Percentiles rank a stretch among this genome's conserved stretches.
Evolutionary conservation across 2,797 vertebrate species (phyloP).

Genomic region (Rhyacichthys aspro): DNA sequence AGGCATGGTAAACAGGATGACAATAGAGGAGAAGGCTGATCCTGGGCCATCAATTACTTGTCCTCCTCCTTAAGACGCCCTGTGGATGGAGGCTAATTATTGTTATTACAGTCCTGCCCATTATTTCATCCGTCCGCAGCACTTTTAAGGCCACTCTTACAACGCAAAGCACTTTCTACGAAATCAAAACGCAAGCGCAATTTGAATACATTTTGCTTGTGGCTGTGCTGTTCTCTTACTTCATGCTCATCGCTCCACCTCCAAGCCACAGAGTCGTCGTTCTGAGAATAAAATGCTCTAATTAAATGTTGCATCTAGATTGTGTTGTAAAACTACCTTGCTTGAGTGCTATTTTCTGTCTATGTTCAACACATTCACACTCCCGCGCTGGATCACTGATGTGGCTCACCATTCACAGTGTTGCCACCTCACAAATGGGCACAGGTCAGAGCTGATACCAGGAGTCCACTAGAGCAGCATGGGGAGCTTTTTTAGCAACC

Average conservation of each 20-base stretch:
- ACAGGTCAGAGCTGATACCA: constrained; percentile 53
- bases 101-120: constrained; percentile 76
- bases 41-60: constrained; percentile 78
- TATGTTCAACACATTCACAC: constrained; percentile 27
- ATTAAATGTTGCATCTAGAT: constrained; percentile 45
- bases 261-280: constrained; percentile 18
- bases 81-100: constrained; percentile 78
- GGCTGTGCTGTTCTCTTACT: constrained; percentile 31
- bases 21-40: constrained; percentile 73
- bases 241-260: constrained; percentile 34
- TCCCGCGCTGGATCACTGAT: constrained; percentile 15
- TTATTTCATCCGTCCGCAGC: constrained; percentile 74
- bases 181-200: constrained; percentile 31
- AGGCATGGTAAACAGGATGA: constrained; percentile 76
- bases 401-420: constrained; percentile 37
- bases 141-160: constrained; percentile 42
- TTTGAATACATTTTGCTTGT: constrained; percentile 45
- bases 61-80: constrained; percentile 73
- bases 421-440: constrained; percentile 45
- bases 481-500: constrained; percentile 12
- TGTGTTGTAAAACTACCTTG: constrained; percentile 42
- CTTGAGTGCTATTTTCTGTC: constrained; percentile 16
- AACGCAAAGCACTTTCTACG: constrained; percentile 13
- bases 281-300: constrained; percentile 41
- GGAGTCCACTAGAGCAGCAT: constrained; percentile 48